These are phyloP conservation scores for Monochamus saltuarius DNA, from an alignment of 1,140 invertebrate genomes.

Conservation along the genomic window DNA sequence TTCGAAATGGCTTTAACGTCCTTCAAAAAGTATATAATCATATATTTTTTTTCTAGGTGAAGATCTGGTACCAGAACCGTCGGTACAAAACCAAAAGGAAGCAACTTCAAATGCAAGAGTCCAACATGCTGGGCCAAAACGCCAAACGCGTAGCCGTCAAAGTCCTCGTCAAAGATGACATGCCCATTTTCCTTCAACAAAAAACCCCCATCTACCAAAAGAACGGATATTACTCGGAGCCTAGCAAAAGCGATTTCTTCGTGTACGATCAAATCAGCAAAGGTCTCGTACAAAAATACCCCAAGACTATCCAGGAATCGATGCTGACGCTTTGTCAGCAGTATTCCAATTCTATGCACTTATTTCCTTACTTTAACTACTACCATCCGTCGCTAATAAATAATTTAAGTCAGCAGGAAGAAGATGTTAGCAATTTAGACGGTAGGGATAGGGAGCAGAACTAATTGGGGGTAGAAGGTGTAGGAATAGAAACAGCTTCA, in stretches of 20 bases:
- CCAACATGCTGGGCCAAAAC: constrained; percentile 61
- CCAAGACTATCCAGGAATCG: constrained; percentile 48
- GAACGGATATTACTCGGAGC: constrained; percentile 36
- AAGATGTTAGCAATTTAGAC: constrained; percentile 29
- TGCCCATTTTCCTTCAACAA: constrained; percentile 51
- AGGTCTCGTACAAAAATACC: constrained; percentile 40
- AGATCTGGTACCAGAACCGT: constrained; percentile 31
- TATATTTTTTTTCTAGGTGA: constrained; percentile 52
- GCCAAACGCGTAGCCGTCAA: constrained; percentile 82
- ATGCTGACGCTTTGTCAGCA: constrained; percentile 51
- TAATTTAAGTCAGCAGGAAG: constrained; percentile 35
- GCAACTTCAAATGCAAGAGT: constrained; percentile 78
- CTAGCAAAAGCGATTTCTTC: constrained; percentile 41
- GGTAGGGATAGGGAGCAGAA: constrained; percentile 34
- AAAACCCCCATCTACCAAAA: constrained; percentile 43
- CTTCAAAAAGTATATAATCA: no score
- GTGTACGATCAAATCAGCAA: constrained; percentile 48
- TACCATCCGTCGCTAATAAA: constrained; percentile 48
- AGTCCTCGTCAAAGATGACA: constrained; percentile 82
- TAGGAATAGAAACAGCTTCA: not conserved
- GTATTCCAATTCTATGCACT: constrained; percentile 48
- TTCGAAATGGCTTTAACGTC: no score
- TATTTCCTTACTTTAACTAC: constrained; percentile 52
- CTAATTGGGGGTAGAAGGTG: constrained; percentile 13
- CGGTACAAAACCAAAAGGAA: constrained; percentile 96